Conservation (phyloP, 1,140 invertebrate species). For the Phymastichus coffea region DNA sequence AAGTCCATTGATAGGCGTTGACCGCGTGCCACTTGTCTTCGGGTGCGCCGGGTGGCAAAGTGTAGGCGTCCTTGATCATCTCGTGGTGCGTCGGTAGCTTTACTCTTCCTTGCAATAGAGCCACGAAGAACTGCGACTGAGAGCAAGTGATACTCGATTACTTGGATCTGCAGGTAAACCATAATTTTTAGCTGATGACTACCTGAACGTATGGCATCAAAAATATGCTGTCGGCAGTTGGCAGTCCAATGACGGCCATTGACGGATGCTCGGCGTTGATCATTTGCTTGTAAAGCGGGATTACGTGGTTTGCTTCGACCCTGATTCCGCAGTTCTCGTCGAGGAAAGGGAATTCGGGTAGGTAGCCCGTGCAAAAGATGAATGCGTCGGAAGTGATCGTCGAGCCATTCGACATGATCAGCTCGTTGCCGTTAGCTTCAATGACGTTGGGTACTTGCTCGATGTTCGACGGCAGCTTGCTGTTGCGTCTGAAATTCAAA, state of each 20-base stretch:
- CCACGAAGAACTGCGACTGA: conserved; percentile 61
- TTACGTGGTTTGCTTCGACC: conserved; percentile 63
- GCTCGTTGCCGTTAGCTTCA: conserved; percentile 25
- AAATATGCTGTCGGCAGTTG: conserved; percentile 60
- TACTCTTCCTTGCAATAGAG: conserved; percentile 54
- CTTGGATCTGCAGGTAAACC: not conserved
- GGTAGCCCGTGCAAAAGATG: conserved; percentile 61
- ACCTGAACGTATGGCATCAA: conserved; percentile 72
- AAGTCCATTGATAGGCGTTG: conserved; percentile 39
- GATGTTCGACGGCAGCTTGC: conserved; percentile 27
- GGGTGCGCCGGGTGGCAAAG: not conserved
- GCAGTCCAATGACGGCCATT: conserved; percentile 72
- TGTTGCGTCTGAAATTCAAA: not conserved
- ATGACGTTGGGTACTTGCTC: conserved; percentile 36
- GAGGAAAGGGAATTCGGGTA: conserved; percentile 69
- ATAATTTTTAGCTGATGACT: not conserved
- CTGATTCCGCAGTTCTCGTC: conserved; percentile 59
- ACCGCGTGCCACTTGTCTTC: conserved; percentile 43
- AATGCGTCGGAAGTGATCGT: conserved; percentile 32
- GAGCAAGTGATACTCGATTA: conserved; percentile 6
- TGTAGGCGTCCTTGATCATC: not conserved
- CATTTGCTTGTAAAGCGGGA: conserved; percentile 73
- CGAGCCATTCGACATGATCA: conserved; percentile 34
- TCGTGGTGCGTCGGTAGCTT: conserved; percentile 51
- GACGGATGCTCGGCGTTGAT: conserved; percentile 70